Conservation (phyloP, 1,140 invertebrate genomes). For the Camponotus floridanus region DNA sequence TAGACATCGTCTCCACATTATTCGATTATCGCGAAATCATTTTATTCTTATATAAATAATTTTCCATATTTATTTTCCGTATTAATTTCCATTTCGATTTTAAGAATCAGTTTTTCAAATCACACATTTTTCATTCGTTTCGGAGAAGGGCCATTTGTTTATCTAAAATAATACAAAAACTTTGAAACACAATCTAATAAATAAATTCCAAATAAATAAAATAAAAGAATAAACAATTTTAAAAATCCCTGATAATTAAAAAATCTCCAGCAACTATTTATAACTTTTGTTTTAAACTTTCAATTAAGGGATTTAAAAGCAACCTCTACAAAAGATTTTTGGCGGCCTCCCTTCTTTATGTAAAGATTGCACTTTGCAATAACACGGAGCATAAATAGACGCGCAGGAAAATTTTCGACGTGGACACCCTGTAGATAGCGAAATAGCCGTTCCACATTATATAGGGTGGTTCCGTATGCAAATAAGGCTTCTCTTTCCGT, state of each 20-base stretch:
- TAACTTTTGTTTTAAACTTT: no score
- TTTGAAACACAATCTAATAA: no score
- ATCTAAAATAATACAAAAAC: no score
- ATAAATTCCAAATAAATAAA: no score
- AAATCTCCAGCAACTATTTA: no score
- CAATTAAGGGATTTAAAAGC: background rate
- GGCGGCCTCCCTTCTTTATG: background rate
- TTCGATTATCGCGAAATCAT: conserved; percentile 1
- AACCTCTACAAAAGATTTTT: background rate
- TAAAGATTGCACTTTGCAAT: background rate
- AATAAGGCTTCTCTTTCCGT: conserved; percentile 80
- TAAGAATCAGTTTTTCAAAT: no score
- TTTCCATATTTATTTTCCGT: no score
- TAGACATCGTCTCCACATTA: conserved; percentile 5
- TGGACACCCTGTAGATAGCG: conserved; percentile 63
- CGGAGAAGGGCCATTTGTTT: no score
- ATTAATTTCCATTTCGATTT: no score
- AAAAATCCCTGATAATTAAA: no score
- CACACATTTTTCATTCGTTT: background rate
- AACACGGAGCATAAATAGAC: background rate
- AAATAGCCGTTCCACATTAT: conserved; percentile 79
- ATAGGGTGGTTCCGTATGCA: conserved; percentile 82
- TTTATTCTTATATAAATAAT: background rate
- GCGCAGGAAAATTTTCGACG: conserved; percentile 26
- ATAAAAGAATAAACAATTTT: no score